Conservation (phyloP, 2,797 vertebrate species). For the Moxostoma hubbsi region DNA sequence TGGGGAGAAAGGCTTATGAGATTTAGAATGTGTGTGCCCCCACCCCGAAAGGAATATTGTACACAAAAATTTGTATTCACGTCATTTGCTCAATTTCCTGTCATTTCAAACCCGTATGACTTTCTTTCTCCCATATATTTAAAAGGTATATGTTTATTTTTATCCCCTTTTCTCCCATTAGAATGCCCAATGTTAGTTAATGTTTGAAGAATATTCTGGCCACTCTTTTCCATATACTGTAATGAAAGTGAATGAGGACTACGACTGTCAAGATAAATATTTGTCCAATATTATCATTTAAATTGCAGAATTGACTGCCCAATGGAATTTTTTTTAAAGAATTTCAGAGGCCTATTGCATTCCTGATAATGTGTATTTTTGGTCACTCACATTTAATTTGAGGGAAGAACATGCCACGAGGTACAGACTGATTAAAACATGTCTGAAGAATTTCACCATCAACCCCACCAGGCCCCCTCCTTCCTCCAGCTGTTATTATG, state of each 20-base stretch:
- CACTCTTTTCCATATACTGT: too few species aligned
- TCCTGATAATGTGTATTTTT: constrained; percentile 60
- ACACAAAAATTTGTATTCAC: too few species aligned
- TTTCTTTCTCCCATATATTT: too few species aligned
- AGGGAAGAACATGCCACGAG: constrained; percentile 51
- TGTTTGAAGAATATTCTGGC: too few species aligned
- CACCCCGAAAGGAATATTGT: too few species aligned
- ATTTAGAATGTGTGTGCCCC: too few species aligned
- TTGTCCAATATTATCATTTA: not conserved
- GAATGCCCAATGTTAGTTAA: too few species aligned
- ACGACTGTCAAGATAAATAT: not conserved
- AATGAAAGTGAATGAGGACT: not conserved
- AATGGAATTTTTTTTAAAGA: constrained; percentile 11
- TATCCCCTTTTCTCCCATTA: too few species aligned
- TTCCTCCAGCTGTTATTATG: constrained; percentile 63
- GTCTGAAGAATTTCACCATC: constrained; percentile 62
- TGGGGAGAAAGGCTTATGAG: too few species aligned
- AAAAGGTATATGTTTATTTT: too few species aligned
- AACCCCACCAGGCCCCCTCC: constrained; percentile 28
- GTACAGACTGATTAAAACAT: constrained; percentile 68
- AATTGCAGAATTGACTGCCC: not conserved
- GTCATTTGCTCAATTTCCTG: too few species aligned
- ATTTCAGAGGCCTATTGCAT: constrained; percentile 49
- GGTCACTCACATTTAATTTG: constrained; percentile 60
- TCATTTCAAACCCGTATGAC: too few species aligned